Evolutionary conservation across 2,113 vertebrate species (phyloP).

Genomic region (Psilopogon haemacephalus): DNA sequence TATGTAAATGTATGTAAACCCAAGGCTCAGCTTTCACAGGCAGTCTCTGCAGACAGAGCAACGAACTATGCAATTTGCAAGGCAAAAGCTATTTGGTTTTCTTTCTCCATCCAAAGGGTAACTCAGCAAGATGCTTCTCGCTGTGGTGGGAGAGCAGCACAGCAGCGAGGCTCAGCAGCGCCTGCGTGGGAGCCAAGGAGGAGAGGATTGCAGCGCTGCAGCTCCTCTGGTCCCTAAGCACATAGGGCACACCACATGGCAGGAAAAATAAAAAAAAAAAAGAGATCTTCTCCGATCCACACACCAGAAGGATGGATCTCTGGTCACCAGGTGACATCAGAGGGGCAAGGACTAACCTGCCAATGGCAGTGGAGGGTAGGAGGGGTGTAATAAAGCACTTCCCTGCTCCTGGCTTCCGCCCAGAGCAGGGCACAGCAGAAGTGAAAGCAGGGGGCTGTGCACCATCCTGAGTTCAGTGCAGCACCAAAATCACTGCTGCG

Average conservation of each 20-base stretch:
- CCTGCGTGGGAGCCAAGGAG: background rate
- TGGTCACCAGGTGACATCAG: no score
- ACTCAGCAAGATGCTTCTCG: background rate
- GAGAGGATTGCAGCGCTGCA: background rate
- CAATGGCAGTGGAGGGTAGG: no score
- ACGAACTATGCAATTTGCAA: constrained; percentile 32
- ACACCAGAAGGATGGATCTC: background rate
- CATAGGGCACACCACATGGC: fast-evolving
- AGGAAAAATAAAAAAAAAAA: no score
- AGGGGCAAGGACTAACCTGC: background rate
- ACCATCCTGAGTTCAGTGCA: background rate
- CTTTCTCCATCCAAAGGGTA: background rate
- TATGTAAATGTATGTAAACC: constrained; percentile 42
- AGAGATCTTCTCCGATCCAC: background rate
- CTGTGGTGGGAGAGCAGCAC: background rate
- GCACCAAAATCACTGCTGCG: background rate
- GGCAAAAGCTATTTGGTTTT: constrained; percentile 12
- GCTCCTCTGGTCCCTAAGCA: background rate
- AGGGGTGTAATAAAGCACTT: background rate
- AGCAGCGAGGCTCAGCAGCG: fast-evolving
- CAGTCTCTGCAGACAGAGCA: constrained; percentile 13
- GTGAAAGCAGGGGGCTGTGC: background rate
- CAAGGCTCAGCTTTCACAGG: constrained; percentile 21
- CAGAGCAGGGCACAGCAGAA: fast-evolving
- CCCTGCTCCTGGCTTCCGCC: background rate